These are phyloP conservation scores for Frieseomelitta varia DNA, from an alignment of 1,140 invertebrate species.

Conservation along the genomic window DNA sequence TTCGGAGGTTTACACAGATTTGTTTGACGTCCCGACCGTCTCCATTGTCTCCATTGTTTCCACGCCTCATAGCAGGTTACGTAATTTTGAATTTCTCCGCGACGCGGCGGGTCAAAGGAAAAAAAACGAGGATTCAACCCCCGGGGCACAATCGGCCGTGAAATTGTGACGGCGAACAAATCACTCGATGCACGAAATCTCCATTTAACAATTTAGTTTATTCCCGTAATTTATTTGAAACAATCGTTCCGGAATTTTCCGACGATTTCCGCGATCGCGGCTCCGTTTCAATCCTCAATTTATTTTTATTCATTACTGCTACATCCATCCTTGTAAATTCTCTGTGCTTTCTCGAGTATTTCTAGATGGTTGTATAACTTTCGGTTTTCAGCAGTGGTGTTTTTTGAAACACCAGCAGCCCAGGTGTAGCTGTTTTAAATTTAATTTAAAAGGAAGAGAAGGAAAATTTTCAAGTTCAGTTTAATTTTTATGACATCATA, in stretches of 20 bases:
- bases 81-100: constrained; percentile 68
- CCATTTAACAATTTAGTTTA: background rate
- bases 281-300: too few relatives aligned
- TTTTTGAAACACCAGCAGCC: too few relatives aligned
- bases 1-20: constrained; percentile 68
- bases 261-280: background rate
- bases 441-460: too few relatives aligned
- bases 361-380: too few relatives aligned
- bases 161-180: constrained; percentile 14
- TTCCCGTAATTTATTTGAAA: too few relatives aligned
- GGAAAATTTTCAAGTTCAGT: too few relatives aligned
- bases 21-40: constrained; percentile 72
- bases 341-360: too few relatives aligned
- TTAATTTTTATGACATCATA: too few relatives aligned
- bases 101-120: constrained; percentile 26
- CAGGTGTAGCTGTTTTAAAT: too few relatives aligned
- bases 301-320: too few relatives aligned
- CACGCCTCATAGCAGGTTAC: constrained; percentile 70
- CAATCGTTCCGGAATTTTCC: background rate
- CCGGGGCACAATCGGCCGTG: constrained; percentile 15
- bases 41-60: constrained; percentile 75
- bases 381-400: too few relatives aligned
- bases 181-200: background rate
- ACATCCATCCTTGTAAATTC: too few relatives aligned
- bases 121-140: constrained; percentile 3